Evolutionary conservation across 2,888 invertebrate species (phyloP), one percentile per base, ranked within the genome.

Genomic region (Kuschelorhynchus macadamiae): DNA sequence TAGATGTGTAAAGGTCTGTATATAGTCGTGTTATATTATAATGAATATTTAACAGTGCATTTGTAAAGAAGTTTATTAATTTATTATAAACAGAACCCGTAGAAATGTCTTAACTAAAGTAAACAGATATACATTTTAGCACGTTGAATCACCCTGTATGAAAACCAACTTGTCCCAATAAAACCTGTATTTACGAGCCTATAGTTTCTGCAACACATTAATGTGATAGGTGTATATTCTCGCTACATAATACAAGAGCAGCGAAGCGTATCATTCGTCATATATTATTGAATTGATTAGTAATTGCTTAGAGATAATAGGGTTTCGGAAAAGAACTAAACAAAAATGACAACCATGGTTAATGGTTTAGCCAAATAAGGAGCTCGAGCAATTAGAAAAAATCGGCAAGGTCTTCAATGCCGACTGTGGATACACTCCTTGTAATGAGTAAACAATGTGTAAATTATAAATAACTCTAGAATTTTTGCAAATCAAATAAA

Each of bases 241-340:
- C 39, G 17, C 21, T 39, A 52, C 52, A 52, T 39, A 14, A 39
- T 39, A 39, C n/a, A 20, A 36, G 11, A 20, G 20, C 52, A 52
- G 39, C 21, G 36, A 44, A 44, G 44, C 44, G 14, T 52, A 47
- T 47, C 47, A 25, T 12, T 47, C 25, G 14, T 14, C 7, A 18
- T 47, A 12, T 7, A 39, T 33, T 30, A 39, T 36, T 52, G 36
- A 36, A 33, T n/a, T n/a, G n/a, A 20, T 21, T 39, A 12, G 21
- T 52, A 36, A 52, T 52, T 52, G 52, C 18, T 52, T 52, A 52
- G 52, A 21, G 39, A 52, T 21, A 18, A 36, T 17, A 16, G 5
- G 11, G 5, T 39, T 18, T 18, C 1, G 3, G 5, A 9, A n/a
- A 9, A 32, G 14, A n/a, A n/a, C 20, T 33, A 18, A 52, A 52